A percentile compares a stretch with the other conserved stretches of the same genome.
Conservation (phyloP, 2,888 invertebrate species). For the Stenotaenia linearis region DNA sequence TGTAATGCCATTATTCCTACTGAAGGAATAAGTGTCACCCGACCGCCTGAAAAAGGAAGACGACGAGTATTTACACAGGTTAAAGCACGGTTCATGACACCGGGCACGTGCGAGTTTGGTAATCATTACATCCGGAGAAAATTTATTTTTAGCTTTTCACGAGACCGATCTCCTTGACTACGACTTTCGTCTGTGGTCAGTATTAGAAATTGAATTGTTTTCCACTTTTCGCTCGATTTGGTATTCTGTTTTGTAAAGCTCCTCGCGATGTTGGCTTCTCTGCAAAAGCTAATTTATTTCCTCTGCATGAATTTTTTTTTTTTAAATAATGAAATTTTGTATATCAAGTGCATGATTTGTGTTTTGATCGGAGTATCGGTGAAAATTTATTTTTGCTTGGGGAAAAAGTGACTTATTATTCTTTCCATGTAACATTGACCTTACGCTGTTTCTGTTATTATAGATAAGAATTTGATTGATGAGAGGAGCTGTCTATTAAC, state of each 20-base stretch:
- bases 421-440: neutral
- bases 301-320: neutral
- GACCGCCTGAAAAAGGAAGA: neutral
- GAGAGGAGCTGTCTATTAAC: neutral
- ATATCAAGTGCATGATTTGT: neutral
- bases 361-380: neutral
- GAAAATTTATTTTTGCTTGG: neutral
- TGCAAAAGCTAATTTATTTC: neutral
- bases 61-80: conserved; percentile 19
- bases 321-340: neutral
- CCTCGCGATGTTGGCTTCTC: neutral
- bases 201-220: neutral
- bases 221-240: neutral
- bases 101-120: neutral
- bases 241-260: neutral
- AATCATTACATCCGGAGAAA: neutral
- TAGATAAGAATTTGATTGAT: conserved; percentile 11
- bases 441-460: neutral
- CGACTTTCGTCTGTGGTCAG: neutral
- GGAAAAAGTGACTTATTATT: neutral
- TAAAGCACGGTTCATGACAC: neutral
- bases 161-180: neutral
- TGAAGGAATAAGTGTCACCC: conserved; percentile 15
- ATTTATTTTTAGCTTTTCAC: neutral
- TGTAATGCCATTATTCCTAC: conserved; percentile 2